These are phyloP conservation scores for Homarus americanus DNA, from an alignment of 1,140 invertebrate genomes.

Conservation along the genomic window DNA sequence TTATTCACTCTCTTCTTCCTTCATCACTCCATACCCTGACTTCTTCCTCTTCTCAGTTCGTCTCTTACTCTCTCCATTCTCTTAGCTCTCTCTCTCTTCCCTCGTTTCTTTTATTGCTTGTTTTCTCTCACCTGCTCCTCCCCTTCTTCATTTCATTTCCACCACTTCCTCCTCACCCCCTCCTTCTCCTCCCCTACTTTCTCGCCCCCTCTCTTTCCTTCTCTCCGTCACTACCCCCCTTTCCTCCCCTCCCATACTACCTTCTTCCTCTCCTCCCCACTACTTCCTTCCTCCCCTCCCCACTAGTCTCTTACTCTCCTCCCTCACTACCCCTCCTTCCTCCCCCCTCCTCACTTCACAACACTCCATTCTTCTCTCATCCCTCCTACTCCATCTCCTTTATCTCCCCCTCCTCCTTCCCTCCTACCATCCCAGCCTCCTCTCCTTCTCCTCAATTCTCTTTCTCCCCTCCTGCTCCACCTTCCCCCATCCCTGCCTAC, in stretches of 20 bases:
- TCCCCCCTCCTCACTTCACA: background rate
- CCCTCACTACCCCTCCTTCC: background rate
- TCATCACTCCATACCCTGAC: background rate
- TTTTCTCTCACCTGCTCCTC: background rate
- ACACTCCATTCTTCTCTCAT: background rate
- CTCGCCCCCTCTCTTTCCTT: background rate
- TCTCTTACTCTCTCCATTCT: background rate
- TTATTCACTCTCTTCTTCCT: background rate
- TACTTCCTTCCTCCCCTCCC: background rate
- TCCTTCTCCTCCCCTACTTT: background rate
- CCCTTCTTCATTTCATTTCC: background rate
- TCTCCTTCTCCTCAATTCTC: background rate
- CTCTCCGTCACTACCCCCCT: background rate
- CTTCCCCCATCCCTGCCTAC: conserved; percentile 1
- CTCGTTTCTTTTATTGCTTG: too few species aligned
- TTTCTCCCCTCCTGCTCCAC: background rate
- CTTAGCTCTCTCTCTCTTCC: background rate
- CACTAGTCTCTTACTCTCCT: background rate
- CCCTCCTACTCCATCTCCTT: background rate
- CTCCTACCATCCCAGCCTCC: background rate
- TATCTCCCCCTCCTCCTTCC: background rate
- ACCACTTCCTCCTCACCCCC: background rate
- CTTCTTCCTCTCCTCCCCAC: background rate
- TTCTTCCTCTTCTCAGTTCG: background rate
- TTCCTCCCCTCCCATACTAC: background rate